Conservation (phyloP, 2,888 invertebrate genomes). For the Nasonovia ribisnigri region DNA sequence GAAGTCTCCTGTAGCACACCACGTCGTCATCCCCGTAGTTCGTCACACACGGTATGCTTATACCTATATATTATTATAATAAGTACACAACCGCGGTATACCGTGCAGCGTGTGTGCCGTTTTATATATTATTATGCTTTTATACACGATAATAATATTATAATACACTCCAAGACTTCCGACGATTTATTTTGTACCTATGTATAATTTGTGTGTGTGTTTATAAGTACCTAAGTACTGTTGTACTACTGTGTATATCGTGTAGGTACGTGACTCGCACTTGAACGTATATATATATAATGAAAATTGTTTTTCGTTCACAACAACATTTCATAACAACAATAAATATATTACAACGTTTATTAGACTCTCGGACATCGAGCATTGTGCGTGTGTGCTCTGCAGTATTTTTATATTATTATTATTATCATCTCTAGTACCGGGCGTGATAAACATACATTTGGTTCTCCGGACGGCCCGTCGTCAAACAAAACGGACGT, state of each 20-base stretch:
- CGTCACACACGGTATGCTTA: background rate
- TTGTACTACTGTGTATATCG: background rate
- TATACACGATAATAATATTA: background rate
- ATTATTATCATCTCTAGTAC: background rate
- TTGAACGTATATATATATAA: background rate
- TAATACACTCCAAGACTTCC: slow-evolving; percentile 30
- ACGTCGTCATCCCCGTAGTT: background rate
- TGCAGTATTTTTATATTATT: slow-evolving; percentile 2
- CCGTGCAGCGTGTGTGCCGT: background rate
- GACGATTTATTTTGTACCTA: background rate
- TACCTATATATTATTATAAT: background rate
- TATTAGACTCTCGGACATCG: slow-evolving; percentile 21
- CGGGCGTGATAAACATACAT: background rate
- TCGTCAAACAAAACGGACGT: background rate
- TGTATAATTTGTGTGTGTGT: background rate
- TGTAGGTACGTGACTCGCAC: background rate
- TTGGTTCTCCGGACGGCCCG: background rate
- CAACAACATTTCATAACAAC: slow-evolving; percentile 46
- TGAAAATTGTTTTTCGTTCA: slow-evolving; percentile 6
- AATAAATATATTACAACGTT: slow-evolving; percentile 39
- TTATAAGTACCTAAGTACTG: background rate
- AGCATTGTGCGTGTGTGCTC: background rate
- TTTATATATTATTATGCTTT: background rate
- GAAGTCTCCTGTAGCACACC: background rate
- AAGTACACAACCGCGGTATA: background rate